phyloP scores from a whole-genome alignment of 2,888 invertebrate species.

The Vanessa cardui region DNA sequence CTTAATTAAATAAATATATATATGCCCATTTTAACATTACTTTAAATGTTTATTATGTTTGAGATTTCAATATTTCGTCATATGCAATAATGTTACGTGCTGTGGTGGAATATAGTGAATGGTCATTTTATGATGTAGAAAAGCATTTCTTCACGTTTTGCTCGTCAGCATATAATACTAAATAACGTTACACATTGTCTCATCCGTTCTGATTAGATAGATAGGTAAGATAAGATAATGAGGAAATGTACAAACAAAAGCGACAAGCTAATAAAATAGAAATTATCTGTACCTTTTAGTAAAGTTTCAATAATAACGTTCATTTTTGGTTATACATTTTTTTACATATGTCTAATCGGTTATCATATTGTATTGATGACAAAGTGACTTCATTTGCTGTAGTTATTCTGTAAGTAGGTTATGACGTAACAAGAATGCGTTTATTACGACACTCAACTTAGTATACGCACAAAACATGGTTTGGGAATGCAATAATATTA shows the following conservation, averaged over 20 bases:
- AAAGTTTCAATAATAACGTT: background rate
- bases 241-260: background rate
- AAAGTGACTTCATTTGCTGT: constrained; percentile 45
- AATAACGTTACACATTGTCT: constrained; percentile 25
- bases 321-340: background rate
- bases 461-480: constrained; percentile 25
- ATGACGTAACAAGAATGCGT: constrained; percentile 56
- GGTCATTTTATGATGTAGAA: constrained; percentile 36
- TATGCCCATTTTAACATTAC: background rate
- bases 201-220: constrained; percentile 28
- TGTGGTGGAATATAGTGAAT: constrained; percentile 22
- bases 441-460: constrained; percentile 47
- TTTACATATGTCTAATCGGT: background rate
- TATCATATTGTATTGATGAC: constrained; percentile 30
- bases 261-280: background rate
- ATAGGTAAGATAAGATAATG: constrained; percentile 4
- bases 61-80: constrained; percentile 13
- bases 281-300: background rate
- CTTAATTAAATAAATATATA: constrained; percentile 1
- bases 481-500: constrained; percentile 23
- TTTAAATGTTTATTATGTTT: background rate
- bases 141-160: constrained; percentile 50
- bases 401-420: constrained; percentile 43
- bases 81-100: constrained; percentile 31
- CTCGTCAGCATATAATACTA: constrained; percentile 44